Evolutionary conservation across 2,113 vertebrate species (phyloP).

Genomic region (Cnemophilus loriae): DNA sequence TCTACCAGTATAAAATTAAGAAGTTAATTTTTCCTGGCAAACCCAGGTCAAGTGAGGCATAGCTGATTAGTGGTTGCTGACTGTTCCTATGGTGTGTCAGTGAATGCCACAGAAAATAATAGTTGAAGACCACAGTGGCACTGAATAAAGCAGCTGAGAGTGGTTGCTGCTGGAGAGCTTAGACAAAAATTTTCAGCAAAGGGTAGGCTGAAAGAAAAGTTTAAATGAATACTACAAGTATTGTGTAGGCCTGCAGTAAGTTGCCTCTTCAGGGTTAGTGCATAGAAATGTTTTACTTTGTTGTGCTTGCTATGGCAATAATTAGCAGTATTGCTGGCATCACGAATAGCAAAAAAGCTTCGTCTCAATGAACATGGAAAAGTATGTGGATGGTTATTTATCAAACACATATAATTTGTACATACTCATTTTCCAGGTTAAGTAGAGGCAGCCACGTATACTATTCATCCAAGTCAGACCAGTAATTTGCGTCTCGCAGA

Average conservation of each 20-base stretch:
- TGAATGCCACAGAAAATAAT: background rate
- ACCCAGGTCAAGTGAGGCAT: background rate
- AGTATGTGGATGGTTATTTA: background rate
- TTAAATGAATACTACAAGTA: background rate
- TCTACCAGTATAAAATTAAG: background rate
- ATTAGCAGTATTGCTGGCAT: background rate
- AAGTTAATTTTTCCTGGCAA: background rate
- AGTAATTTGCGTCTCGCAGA: too few relatives aligned
- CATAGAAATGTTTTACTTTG: background rate
- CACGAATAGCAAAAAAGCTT: background rate
- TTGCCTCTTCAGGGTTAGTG: background rate
- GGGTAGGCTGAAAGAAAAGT: background rate
- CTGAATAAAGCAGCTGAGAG: background rate
- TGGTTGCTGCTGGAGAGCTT: background rate
- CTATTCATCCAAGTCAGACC: background rate
- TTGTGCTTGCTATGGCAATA: background rate
- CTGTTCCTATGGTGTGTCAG: background rate
- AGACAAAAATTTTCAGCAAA: background rate
- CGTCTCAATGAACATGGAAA: rapidly evolving
- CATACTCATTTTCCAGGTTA: background rate
- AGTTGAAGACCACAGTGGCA: background rate
- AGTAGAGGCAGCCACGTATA: background rate
- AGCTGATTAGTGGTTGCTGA: background rate
- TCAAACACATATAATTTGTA: background rate
- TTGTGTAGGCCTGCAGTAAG: background rate